phyloP scores from a whole-genome alignment of 2,888 invertebrate species.

The Brachypalpus laphriformis region DNA sequence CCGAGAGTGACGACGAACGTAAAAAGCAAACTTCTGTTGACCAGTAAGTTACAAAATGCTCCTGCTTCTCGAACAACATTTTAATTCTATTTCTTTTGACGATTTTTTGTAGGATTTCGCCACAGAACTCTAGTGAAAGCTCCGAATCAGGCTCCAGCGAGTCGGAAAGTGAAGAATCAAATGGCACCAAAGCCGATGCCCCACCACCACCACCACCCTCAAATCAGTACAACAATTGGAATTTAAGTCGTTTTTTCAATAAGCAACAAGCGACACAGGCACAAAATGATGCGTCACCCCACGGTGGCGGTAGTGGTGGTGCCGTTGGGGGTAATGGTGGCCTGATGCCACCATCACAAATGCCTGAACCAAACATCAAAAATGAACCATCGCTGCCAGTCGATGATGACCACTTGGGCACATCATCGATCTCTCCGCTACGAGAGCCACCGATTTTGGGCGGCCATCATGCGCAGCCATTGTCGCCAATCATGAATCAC shows the following conservation, averaged over 20 bases:
- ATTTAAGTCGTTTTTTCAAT: slow-evolving; percentile 79
- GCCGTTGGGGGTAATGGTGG: slow-evolving; percentile 13
- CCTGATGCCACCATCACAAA: slow-evolving; percentile 49
- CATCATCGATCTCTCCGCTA: slow-evolving; percentile 70
- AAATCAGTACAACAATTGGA: slow-evolving; percentile 79
- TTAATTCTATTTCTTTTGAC: too few relatives aligned
- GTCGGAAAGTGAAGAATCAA: slow-evolving; percentile 81
- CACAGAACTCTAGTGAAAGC: slow-evolving; percentile 85
- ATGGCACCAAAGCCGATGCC: slow-evolving; percentile 78
- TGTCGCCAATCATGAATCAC: slow-evolving; percentile 75
- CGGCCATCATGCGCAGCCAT: slow-evolving; percentile 75
- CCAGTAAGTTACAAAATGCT: slow-evolving; percentile 78
- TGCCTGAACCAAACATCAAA: slow-evolving; percentile 74
- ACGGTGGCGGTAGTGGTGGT: slow-evolving; percentile 16
- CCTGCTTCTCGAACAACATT: not conserved
- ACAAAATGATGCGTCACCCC: slow-evolving; percentile 78
- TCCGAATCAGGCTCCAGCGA: slow-evolving; percentile 82
- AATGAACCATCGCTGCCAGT: slow-evolving; percentile 78
- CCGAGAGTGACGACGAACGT: slow-evolving; percentile 91
- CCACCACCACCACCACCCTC: slow-evolving; percentile 76
- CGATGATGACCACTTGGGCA: slow-evolving; percentile 76
- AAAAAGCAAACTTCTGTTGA: slow-evolving; percentile 82
- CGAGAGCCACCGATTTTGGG: slow-evolving; percentile 75
- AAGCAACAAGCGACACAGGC: slow-evolving; percentile 76
- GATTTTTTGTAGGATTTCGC: slow-evolving; percentile 83